Percentiles rank a stretch among this genome's conserved stretches.
These are phyloP conservation scores for Brachionus angularis DNA, from an alignment of 1,140 invertebrate species.

Conservation along the genomic window DNA sequence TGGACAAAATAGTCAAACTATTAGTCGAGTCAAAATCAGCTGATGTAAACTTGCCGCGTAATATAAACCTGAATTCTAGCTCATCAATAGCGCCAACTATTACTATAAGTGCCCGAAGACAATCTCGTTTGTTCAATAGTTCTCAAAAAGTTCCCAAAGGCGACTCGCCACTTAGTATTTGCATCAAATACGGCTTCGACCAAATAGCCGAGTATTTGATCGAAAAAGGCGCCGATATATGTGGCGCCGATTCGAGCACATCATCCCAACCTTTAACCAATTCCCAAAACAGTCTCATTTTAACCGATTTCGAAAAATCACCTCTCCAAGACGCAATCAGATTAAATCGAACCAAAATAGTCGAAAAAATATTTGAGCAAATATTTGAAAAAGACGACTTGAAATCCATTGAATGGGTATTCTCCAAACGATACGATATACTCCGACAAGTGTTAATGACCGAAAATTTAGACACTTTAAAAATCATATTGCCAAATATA, in stretches of 20 bases:
- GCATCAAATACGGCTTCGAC: conserved; percentile 40
- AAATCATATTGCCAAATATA: conserved; percentile 30
- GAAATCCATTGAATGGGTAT: conserved; percentile 28
- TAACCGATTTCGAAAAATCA: conserved; percentile 33
- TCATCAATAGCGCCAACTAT: conserved; percentile 30
- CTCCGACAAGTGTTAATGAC: conserved; percentile 34
- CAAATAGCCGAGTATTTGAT: neutral
- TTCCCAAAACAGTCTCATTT: no score
- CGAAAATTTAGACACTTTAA: conserved; percentile 25
- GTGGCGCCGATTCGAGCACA: neutral
- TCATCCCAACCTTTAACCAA: no score
- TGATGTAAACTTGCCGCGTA: conserved; percentile 14
- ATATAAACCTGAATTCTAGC: conserved; percentile 3
- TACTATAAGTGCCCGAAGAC: conserved; percentile 9
- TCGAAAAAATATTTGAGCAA: conserved; percentile 12
- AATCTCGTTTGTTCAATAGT: neutral
- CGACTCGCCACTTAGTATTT: neutral
- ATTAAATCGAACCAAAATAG: neutral
- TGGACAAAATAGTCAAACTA: neutral
- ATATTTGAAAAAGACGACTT: conserved; percentile 34
- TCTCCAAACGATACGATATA: conserved; percentile 26
- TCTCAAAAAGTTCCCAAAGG: neutral
- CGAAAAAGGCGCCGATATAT: conserved; percentile 30
- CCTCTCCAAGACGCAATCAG: conserved; percentile 39
- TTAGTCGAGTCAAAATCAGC: conserved; percentile 28